Conservation (phyloP, 64 coral and sea anemone genomes). For the Montipora efflorescens region DNA sequence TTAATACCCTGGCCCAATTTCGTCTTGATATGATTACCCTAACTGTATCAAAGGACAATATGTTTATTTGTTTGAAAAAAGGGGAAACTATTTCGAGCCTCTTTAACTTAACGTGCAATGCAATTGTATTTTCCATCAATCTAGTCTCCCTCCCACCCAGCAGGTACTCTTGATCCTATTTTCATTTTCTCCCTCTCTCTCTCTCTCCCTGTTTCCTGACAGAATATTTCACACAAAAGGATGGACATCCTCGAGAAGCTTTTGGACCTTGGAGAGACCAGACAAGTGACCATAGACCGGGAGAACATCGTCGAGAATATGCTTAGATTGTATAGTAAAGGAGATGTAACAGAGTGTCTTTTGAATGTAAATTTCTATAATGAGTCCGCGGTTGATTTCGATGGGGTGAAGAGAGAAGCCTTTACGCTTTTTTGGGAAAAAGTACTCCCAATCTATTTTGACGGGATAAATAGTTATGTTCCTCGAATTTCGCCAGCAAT, state of each 20-base stretch:
- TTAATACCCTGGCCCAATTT: too few species aligned
- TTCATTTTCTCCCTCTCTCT: too few species aligned
- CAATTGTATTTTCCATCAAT: too few species aligned
- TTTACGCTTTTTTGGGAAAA: slow-evolving; percentile 58
- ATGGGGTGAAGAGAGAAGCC: slow-evolving; percentile 40
- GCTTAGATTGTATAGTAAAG: slow-evolving; percentile 8
- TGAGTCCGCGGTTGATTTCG: slow-evolving; percentile 11
- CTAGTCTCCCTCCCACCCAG: too few species aligned
- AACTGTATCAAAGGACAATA: too few species aligned
- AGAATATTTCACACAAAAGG: too few species aligned
- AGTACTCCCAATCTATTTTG: not conserved
- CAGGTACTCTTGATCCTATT: too few species aligned
- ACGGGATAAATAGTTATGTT: slow-evolving; percentile 24
- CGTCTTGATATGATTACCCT: too few species aligned
- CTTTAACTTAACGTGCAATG: too few species aligned
- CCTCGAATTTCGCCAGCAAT: not conserved
- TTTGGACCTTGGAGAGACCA: not conserved
- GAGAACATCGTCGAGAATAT: slow-evolving; percentile 31
- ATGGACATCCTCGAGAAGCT: not conserved
- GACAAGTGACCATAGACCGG: not conserved
- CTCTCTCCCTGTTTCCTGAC: too few species aligned
- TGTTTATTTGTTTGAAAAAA: too few species aligned
- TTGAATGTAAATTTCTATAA: slow-evolving; percentile 19
- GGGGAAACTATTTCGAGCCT: too few species aligned
- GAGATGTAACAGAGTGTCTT: not conserved